Evolutionary conservation across 2,797 vertebrate genomes (phyloP).

Genomic region (Typhlichthys subterraneus): DNA sequence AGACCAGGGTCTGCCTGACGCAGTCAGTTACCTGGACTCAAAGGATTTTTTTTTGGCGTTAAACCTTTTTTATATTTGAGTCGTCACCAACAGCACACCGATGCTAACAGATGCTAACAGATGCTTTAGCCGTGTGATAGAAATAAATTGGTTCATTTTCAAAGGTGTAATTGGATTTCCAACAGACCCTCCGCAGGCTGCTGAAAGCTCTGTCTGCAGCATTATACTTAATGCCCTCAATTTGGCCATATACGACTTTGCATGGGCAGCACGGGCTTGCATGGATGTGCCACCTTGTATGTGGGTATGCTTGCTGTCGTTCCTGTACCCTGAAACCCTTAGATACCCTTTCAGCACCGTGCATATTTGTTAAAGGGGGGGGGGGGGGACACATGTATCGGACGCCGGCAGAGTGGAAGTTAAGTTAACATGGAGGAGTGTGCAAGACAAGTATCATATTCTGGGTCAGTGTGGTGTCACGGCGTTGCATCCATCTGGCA

Average conservation of each 20-base stretch:
- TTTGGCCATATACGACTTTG: background rate
- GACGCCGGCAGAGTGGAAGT: background rate
- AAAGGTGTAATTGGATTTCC: background rate
- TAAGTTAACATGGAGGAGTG: background rate
- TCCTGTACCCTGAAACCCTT: too few relatives aligned
- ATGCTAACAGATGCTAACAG: too few relatives aligned
- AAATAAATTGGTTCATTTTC: background rate
- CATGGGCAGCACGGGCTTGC: too few relatives aligned
- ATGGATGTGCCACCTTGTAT: background rate
- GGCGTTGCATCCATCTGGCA: too few relatives aligned
- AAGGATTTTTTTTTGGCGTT: too few relatives aligned
- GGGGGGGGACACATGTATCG: too few relatives aligned
- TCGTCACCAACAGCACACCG: background rate
- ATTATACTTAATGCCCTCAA: background rate
- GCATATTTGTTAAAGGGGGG: too few relatives aligned
- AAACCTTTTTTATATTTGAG: background rate
- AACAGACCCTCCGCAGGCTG: background rate
- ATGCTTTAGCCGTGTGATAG: background rate
- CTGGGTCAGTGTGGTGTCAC: background rate
- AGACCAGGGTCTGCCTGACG: too few relatives aligned
- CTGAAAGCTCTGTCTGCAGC: constrained; percentile 9
- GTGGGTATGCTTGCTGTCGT: background rate
- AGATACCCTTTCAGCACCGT: too few relatives aligned
- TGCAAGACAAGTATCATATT: background rate
- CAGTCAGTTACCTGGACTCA: too few relatives aligned